These are phyloP conservation scores for Papilio xuthus DNA, from an alignment of 1,140 invertebrate species.

Conservation along the genomic window DNA sequence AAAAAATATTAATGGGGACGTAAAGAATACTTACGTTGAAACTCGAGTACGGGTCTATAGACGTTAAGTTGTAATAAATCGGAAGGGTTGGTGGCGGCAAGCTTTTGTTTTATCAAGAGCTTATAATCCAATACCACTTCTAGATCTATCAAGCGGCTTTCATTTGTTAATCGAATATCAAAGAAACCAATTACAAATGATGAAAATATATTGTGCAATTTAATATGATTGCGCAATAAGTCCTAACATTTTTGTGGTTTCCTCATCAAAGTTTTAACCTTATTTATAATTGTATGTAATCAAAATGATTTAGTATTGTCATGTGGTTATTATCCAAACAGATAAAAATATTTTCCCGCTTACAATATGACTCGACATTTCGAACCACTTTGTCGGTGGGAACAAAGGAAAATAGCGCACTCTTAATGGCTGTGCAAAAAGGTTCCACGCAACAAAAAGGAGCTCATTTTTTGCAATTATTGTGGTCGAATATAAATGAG, in stretches of 20 bases:
- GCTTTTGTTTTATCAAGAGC: conserved; percentile 55
- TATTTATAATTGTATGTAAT: neutral
- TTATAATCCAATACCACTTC: conserved; percentile 31
- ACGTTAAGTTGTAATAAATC: conserved; percentile 56
- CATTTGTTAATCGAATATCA: neutral
- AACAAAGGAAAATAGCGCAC: conserved; percentile 59
- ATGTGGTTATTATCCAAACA: conserved; percentile 12
- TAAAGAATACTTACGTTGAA: conserved; percentile 72
- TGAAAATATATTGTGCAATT: neutral
- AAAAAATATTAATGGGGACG: conserved; percentile 75
- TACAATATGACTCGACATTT: conserved; percentile 23
- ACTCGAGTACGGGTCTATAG: conserved; percentile 65
- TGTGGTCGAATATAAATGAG: conserved; percentile 76
- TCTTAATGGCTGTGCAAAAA: conserved; percentile 66
- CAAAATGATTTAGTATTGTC: neutral
- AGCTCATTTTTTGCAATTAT: conserved; percentile 59
- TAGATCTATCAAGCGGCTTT: neutral
- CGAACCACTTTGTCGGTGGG: conserved; percentile 48
- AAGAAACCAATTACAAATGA: conserved; percentile 2
- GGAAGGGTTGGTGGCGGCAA: conserved; percentile 46
- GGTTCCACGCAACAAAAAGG: conserved; percentile 63
- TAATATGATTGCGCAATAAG: neutral
- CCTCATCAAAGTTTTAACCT: neutral
- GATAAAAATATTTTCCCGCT: conserved; percentile 29
- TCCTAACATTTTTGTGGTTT: neutral